Evolutionary conservation across 2,888 invertebrate genomes (phyloP).

Genomic region (Polydrusus pterygomalis): DNA sequence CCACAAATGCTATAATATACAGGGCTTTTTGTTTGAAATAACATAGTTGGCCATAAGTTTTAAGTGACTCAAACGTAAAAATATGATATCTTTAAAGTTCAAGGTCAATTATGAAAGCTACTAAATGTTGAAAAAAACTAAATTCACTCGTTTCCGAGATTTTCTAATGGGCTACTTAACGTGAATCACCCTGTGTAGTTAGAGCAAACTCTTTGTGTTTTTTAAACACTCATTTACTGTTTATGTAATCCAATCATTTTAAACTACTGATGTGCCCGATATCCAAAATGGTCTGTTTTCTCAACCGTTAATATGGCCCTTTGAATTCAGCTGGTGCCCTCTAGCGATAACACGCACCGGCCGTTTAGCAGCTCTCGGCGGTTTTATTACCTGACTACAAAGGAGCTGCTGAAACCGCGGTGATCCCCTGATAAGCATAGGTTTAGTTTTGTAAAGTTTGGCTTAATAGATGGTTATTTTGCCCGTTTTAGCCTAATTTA

Average conservation of each 20-base stretch:
- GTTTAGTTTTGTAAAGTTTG: conserved; percentile 29
- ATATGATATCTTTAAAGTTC: too few relatives aligned
- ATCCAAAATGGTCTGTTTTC: conserved; percentile 26
- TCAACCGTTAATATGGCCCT: conserved; percentile 31
- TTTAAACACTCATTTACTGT: background rate
- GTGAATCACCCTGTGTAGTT: background rate
- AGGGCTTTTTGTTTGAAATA: too few relatives aligned
- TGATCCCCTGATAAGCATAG: conserved; percentile 31
- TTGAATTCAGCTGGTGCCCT: conserved; percentile 37
- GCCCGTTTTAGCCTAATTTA: conserved; percentile 19
- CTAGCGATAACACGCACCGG: conserved; percentile 44
- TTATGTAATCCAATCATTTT: conserved; percentile 3
- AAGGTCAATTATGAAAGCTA: too few relatives aligned
- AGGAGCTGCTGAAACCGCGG: conserved; percentile 26
- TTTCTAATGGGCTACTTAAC: too few relatives aligned
- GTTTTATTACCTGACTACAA: conserved; percentile 39
- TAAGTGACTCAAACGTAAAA: too few relatives aligned
- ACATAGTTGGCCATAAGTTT: too few relatives aligned
- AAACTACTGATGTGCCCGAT: conserved; percentile 9
- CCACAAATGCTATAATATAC: too few relatives aligned
- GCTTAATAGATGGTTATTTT: conserved; percentile 28
- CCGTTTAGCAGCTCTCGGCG: conserved; percentile 45
- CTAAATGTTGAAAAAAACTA: too few relatives aligned
- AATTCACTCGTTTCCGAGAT: too few relatives aligned
- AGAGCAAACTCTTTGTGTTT: background rate